phyloP scores from a whole-genome alignment of 2,113 vertebrate species.

The Thymallus thymallus region DNA sequence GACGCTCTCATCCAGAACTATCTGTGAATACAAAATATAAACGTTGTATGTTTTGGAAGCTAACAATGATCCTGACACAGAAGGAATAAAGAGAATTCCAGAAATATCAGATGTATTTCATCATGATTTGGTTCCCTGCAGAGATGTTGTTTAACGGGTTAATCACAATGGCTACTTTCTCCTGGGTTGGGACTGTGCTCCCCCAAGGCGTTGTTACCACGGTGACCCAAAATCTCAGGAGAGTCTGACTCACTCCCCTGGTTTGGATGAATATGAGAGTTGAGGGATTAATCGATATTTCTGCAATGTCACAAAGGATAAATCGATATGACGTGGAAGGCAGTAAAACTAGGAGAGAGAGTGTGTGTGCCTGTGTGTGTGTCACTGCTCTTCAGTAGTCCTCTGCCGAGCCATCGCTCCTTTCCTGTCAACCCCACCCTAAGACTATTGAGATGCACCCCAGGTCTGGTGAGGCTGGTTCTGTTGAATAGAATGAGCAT shows the following conservation, averaged over 20 bases:
- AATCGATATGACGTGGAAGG: conserved; percentile 16
- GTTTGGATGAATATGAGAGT: conserved; percentile 28
- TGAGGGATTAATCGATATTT: conserved; percentile 25
- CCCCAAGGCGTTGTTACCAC: conserved; percentile 9
- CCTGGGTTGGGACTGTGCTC: neutral
- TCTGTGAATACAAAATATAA: neutral
- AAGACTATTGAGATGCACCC: too few relatives aligned
- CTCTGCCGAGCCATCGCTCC: neutral
- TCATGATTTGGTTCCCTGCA: neutral
- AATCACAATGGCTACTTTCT: conserved; percentile 12
- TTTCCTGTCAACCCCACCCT: neutral
- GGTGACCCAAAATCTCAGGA: neutral
- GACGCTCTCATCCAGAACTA: neutral
- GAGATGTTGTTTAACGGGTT: neutral
- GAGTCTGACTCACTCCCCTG: conserved; percentile 13
- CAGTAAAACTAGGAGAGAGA: neutral
- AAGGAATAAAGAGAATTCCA: neutral
- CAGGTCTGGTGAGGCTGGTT: too few relatives aligned
- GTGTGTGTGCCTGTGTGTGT: too few relatives aligned
- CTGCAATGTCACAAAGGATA: conserved; percentile 29
- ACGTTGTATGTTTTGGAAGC: neutral
- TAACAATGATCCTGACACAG: neutral
- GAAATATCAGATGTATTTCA: neutral
- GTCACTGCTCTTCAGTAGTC: neutral
- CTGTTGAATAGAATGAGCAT: too few relatives aligned